Evolutionary conservation across 2,888 invertebrate species (phyloP).

Genomic region (Drosophila prolongata): DNA sequence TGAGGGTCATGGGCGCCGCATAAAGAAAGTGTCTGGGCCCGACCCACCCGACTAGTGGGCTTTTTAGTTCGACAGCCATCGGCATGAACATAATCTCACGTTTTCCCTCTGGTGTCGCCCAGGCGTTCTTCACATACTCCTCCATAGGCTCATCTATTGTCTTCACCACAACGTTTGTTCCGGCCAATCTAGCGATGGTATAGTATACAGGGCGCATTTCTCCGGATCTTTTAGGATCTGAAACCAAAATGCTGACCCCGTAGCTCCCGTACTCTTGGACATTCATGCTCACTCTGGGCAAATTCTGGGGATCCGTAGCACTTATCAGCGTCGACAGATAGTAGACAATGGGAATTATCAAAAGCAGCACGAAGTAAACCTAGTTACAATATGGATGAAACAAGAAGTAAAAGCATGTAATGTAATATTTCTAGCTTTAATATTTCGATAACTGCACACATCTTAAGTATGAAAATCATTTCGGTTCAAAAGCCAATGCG

Average conservation of each 20-base stretch:
- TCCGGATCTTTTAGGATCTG: too few relatives aligned
- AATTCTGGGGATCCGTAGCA: too few relatives aligned
- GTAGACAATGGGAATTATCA: slow-evolving; percentile 1
- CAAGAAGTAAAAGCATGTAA: too few relatives aligned
- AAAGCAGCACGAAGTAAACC: background rate
- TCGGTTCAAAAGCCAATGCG: too few relatives aligned
- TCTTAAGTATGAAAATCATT: too few relatives aligned
- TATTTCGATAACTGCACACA: too few relatives aligned
- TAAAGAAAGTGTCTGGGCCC: slow-evolving; percentile 8
- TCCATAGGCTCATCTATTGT: background rate
- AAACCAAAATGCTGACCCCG: background rate
- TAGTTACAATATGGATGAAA: background rate
- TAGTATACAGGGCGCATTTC: too few relatives aligned
- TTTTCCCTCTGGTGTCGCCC: background rate
- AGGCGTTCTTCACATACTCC: background rate
- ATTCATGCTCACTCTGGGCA: background rate
- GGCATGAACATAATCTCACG: slow-evolving; percentile 1
- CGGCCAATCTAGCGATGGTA: too few relatives aligned
- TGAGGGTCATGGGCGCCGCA: slow-evolving; percentile 29
- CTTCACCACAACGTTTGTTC: too few relatives aligned
- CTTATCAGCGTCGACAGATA: background rate
- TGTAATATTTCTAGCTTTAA: too few relatives aligned
- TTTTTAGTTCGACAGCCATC: slow-evolving; percentile 1
- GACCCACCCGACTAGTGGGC: slow-evolving; percentile 19
- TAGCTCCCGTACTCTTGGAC: background rate